phyloP scores from a whole-genome alignment of 1,140 invertebrate genomes.

The Megathymus violae region DNA sequence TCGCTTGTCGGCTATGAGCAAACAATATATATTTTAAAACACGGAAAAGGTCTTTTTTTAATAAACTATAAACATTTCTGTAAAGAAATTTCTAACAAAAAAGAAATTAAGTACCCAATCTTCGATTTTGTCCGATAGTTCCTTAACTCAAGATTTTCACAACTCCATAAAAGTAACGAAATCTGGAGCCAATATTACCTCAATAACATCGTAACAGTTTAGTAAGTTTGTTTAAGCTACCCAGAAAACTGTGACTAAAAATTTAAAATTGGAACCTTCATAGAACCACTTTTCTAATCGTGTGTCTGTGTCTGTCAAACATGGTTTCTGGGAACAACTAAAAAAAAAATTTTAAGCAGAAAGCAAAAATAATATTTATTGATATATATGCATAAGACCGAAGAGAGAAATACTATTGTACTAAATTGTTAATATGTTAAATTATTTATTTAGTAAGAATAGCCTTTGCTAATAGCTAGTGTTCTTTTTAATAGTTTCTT shows the following conservation, averaged over 20 bases:
- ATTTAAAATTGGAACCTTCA: not conserved
- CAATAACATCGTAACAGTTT: not conserved
- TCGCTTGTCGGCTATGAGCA: too few relatives aligned
- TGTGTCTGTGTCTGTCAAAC: too few relatives aligned
- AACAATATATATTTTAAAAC: too few relatives aligned
- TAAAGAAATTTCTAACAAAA: not conserved
- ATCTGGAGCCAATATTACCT: conserved; percentile 1
- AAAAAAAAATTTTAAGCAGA: too few relatives aligned
- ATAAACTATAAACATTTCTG: not conserved
- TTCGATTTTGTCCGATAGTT: not conserved
- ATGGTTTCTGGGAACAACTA: too few relatives aligned
- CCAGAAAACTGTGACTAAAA: not conserved
- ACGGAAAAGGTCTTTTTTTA: not conserved
- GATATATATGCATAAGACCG: too few relatives aligned
- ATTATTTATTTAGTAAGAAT: too few relatives aligned
- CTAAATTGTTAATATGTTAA: too few relatives aligned
- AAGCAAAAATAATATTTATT: too few relatives aligned
- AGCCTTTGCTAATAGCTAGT: too few relatives aligned
- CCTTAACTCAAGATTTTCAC: not conserved
- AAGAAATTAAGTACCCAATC: conserved; percentile 5
- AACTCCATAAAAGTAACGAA: not conserved
- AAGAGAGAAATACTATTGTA: too few relatives aligned
- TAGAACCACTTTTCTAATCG: not conserved
- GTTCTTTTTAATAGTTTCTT: too few relatives aligned
- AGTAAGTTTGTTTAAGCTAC: conserved; percentile 22